These are phyloP conservation scores for Erebia epiphron DNA, from an alignment of 2,888 invertebrate species.

Conservation along the genomic window DNA sequence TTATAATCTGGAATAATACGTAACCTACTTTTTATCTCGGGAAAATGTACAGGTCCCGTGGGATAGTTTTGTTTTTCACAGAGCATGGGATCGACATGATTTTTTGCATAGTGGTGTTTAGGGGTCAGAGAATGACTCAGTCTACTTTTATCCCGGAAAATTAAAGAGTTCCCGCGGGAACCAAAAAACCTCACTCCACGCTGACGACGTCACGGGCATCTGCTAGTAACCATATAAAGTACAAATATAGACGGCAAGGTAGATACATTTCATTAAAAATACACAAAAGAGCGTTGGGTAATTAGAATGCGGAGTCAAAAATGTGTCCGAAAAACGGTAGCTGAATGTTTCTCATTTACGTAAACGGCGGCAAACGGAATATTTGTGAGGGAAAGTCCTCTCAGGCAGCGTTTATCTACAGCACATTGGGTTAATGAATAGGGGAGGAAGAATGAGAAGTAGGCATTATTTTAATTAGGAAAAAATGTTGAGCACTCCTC, in stretches of 20 bases:
- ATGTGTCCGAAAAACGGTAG: constrained; percentile 57
- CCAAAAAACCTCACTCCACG: too few species aligned
- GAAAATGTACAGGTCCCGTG: too few species aligned
- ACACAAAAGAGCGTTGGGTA: constrained; percentile 55
- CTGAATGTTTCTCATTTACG: constrained; percentile 65
- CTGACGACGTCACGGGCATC: too few species aligned
- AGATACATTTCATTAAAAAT: constrained; percentile 52
- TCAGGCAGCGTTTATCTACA: constrained; percentile 76
- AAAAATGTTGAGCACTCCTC: constrained; percentile 64
- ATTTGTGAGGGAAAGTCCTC: constrained; percentile 70
- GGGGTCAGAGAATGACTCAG: too few species aligned
- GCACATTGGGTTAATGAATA: constrained; percentile 79
- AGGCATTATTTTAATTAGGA: constrained; percentile 82
- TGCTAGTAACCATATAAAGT: not conserved
- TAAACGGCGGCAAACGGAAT: constrained; percentile 66
- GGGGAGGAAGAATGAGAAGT: constrained; percentile 72
- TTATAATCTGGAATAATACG: too few species aligned
- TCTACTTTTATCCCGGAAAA: too few species aligned
- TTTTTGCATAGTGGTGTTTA: too few species aligned
- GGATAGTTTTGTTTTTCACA: too few species aligned
- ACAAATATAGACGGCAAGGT: constrained; percentile 5
- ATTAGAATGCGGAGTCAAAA: constrained; percentile 59
- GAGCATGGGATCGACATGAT: too few species aligned
- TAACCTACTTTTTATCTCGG: too few species aligned
- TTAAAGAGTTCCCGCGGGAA: not conserved